These are phyloP conservation scores for Seriola quinqueradiata DNA, from an alignment of 2,113 vertebrate species.

Conservation along the genomic window DNA sequence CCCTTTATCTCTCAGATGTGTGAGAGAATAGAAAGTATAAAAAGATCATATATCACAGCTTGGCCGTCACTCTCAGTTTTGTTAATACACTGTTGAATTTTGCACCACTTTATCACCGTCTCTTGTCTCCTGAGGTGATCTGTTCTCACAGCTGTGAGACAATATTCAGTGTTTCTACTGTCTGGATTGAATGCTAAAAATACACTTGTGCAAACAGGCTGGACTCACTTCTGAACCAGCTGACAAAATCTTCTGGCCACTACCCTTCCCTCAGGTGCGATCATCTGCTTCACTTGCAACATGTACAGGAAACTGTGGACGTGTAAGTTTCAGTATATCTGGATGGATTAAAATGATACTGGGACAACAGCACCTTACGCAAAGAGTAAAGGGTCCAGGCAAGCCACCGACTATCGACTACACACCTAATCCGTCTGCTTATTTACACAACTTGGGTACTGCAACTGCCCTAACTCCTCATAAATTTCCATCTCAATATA, in stretches of 20 bases:
- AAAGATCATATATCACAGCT: conserved; percentile 17
- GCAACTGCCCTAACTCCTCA: not conserved
- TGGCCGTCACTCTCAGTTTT: conserved; percentile 11
- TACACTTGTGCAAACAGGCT: conserved; percentile 49
- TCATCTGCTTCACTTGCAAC: not conserved
- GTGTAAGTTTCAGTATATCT: not conserved
- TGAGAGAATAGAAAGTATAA: not conserved
- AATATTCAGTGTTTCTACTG: conserved; percentile 38
- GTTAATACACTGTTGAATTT: conserved; percentile 46
- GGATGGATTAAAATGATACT: not conserved
- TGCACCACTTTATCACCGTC: conserved; percentile 50
- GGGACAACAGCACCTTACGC: not conserved
- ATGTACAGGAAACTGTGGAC: not conserved
- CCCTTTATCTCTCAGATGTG: not conserved
- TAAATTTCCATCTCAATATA: not conserved
- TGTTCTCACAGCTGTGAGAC: conserved; percentile 45
- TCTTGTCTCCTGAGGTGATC: conserved; percentile 45
- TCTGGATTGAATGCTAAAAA: conserved; percentile 57
- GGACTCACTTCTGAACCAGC: conserved; percentile 34
- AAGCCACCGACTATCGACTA: not conserved
- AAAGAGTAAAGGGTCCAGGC: not conserved
- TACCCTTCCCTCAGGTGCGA: not conserved
- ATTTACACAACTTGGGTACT: not conserved
- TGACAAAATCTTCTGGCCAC: conserved; percentile 15
- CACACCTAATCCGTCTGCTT: not conserved